phyloP scores from a whole-genome alignment of 2,113 vertebrate genomes.

The Apistogramma diplotaenia region DNA sequence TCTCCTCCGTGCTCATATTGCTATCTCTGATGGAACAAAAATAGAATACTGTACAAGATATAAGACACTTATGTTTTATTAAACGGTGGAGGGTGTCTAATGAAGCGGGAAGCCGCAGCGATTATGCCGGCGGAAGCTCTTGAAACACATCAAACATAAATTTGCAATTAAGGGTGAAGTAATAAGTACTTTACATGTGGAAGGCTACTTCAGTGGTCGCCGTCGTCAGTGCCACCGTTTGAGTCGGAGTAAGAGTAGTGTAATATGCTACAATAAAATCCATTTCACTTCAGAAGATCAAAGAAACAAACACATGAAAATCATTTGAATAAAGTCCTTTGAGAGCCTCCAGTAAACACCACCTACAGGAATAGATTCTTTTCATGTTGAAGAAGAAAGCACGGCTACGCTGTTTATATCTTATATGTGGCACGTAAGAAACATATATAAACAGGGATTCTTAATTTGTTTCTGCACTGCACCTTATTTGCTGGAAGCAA shows the following conservation, averaged over 20 bases:
- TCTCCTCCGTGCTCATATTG: constrained; percentile 49
- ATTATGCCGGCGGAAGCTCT: not conserved
- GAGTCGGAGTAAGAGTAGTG: not conserved
- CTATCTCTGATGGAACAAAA: constrained; percentile 57
- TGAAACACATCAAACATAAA: constrained; percentile 7
- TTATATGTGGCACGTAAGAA: not conserved
- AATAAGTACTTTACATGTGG: not conserved
- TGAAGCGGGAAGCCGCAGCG: constrained; percentile 22
- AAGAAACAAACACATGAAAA: constrained; percentile 19
- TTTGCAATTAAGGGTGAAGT: not conserved
- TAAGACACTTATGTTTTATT: constrained; percentile 36
- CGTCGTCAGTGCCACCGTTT: not conserved
- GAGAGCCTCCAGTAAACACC: constrained; percentile 13
- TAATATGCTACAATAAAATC: constrained; percentile 1
- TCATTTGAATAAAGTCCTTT: constrained; percentile 26
- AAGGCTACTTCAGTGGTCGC: constrained; percentile 11
- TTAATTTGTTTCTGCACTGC: constrained; percentile 28
- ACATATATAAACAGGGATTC: not conserved
- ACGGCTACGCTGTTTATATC: constrained; percentile 4
- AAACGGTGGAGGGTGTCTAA: constrained; percentile 17
- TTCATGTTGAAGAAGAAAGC: constrained; percentile 27
- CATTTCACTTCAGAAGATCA: constrained; percentile 34
- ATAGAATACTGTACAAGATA: constrained; percentile 53
- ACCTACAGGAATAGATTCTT: constrained; percentile 30
- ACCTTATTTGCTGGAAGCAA: constrained; percentile 45